phyloP scores from a whole-genome alignment of 1,140 invertebrate genomes.

The Drosophila nannoptera region DNA sequence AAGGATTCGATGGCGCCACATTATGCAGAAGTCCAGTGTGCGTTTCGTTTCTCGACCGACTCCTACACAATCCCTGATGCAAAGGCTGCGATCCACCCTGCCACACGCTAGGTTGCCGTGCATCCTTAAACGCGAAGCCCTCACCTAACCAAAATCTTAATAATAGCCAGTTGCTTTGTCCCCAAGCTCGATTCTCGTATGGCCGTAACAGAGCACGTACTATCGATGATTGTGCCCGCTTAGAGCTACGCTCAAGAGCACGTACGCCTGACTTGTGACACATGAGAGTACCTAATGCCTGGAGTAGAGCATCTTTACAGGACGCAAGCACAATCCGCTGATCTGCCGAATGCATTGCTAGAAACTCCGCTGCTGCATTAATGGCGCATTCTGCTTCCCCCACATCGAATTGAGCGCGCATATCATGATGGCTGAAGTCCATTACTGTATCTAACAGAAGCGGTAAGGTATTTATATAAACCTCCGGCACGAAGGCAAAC shows the following conservation, averaged over 20 bases:
- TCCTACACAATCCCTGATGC: constrained; percentile 67
- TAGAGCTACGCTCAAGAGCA: constrained; percentile 83
- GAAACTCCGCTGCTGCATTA: constrained; percentile 85
- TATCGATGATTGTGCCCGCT: constrained; percentile 82
- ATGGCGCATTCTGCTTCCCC: constrained; percentile 79
- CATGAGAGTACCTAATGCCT: constrained; percentile 86
- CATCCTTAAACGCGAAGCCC: constrained; percentile 89
- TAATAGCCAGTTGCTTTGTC: constrained; percentile 91
- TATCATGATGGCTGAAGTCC: constrained; percentile 81
- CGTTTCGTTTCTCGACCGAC: constrained; percentile 75
- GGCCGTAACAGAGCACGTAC: constrained; percentile 86
- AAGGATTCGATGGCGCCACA: constrained; percentile 75
- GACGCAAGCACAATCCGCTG: constrained; percentile 87
- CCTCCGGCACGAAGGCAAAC: constrained; percentile 90
- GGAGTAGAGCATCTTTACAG: constrained; percentile 87
- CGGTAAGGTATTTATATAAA: constrained; percentile 83
- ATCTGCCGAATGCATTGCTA: constrained; percentile 88
- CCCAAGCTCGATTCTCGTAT: constrained; percentile 91
- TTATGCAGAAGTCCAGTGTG: constrained; percentile 78
- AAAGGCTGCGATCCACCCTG: constrained; percentile 67
- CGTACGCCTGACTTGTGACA: constrained; percentile 80
- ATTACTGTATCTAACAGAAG: constrained; percentile 83
- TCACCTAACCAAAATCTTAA: constrained; percentile 91
- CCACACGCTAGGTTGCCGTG: constrained; percentile 72
- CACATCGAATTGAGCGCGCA: constrained; percentile 66